phyloP scores from a whole-genome alignment of 2,888 invertebrate genomes.

The Acronicta aceris region DNA sequence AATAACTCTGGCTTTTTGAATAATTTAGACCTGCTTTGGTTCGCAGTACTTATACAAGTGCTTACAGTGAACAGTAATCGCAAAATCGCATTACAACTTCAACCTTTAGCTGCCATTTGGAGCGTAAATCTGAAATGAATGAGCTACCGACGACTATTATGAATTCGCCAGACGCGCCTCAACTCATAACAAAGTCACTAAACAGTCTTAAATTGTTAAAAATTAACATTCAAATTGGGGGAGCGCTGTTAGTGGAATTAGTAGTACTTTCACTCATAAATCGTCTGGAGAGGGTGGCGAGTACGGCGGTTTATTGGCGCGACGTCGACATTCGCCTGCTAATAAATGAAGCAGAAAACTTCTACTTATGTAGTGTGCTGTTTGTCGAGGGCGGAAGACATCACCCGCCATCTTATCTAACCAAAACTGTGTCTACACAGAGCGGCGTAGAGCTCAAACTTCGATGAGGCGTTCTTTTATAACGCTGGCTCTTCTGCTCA shows the following conservation, averaged over 20 bases:
- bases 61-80: constrained; percentile 66
- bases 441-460: constrained; percentile 75
- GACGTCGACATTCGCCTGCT: constrained; percentile 82
- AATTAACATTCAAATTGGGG: constrained; percentile 88
- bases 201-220: constrained; percentile 86
- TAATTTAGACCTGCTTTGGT: constrained; percentile 54
- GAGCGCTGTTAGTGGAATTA: constrained; percentile 87
- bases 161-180: constrained; percentile 73
- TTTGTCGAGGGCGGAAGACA: constrained; percentile 79
- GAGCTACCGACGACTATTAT: constrained; percentile 64
- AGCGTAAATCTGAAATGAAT: constrained; percentile 73
- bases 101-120: constrained; percentile 66
- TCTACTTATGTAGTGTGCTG: constrained; percentile 80
- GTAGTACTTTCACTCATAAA: constrained; percentile 85
- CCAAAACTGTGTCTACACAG: constrained; percentile 71
- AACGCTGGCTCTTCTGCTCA: constrained; percentile 64
- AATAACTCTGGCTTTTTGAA: constrained; percentile 7
- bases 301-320: constrained; percentile 82
- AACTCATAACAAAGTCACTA: constrained; percentile 81
- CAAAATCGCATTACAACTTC: constrained; percentile 69
- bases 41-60: constrained; percentile 56
- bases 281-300: constrained; percentile 84
- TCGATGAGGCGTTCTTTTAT: constrained; percentile 70
- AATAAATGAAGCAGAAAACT: constrained; percentile 89
- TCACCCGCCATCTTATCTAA: constrained; percentile 62